Percentiles rank a stretch among this genome's conserved stretches.
phyloP scores from a whole-genome alignment of 2,113 vertebrate genomes.

The Pangasianodon gigas region DNA sequence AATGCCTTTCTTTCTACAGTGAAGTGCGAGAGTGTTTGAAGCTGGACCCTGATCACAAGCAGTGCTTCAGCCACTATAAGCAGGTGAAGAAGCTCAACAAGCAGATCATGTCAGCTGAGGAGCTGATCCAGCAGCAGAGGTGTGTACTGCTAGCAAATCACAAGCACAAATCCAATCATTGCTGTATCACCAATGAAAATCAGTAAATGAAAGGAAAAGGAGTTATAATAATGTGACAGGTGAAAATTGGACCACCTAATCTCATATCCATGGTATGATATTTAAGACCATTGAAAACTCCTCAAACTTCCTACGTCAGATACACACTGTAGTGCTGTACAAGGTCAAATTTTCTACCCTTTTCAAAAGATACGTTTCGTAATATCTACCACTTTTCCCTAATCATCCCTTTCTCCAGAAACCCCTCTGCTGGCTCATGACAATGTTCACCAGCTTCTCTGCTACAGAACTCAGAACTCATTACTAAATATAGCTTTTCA shows the following conservation, averaged over 20 bases:
- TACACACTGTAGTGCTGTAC: background rate
- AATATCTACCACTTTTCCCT: background rate
- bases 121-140: constrained; percentile 89
- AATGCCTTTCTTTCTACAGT: constrained; percentile 65
- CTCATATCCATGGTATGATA: background rate
- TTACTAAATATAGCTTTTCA: background rate
- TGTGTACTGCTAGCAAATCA: constrained; percentile 54
- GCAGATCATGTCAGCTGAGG: constrained; percentile 87
- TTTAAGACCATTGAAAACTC: background rate
- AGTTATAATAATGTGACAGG: background rate
- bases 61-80: constrained; percentile 95
- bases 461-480: background rate
- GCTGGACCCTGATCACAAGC: constrained; percentile 95
- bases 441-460: background rate
- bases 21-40: constrained; percentile 97
- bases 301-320: background rate
- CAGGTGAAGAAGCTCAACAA: constrained; percentile 97
- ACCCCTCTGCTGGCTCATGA: background rate
- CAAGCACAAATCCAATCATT: background rate
- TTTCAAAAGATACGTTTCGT: background rate
- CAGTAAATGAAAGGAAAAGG: background rate
- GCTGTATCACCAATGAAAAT: background rate
- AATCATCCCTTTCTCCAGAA: background rate
- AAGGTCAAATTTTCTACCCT: background rate
- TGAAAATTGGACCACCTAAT: background rate